phyloP scores from a whole-genome alignment of 2,797 vertebrate genomes.

The Pipistrellus nathusii region DNA sequence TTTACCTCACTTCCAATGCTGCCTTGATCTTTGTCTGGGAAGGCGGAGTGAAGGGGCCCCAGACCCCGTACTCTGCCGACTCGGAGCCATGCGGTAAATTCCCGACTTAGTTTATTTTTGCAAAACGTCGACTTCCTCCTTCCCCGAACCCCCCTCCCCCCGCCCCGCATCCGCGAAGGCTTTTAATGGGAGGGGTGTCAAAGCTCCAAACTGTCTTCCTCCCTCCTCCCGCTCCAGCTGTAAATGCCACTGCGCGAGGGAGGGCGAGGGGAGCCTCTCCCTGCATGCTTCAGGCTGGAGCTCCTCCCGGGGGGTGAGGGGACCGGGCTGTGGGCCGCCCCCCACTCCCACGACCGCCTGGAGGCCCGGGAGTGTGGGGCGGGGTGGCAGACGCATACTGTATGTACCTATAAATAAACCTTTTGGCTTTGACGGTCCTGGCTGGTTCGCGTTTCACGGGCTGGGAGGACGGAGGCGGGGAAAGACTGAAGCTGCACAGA shows the following conservation, averaged over 20 bases:
- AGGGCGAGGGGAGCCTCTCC: conserved; percentile 66
- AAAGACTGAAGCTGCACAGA: not conserved
- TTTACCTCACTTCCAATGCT: conserved; percentile 84
- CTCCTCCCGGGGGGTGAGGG: conserved; percentile 61
- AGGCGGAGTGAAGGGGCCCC: conserved; percentile 54
- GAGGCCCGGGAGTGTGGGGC: conserved; percentile 51
- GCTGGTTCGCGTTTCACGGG: conserved; percentile 3
- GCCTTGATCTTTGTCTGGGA: conserved; percentile 83
- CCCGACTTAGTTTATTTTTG: conserved; percentile 83
- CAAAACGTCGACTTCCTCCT: conserved; percentile 67
- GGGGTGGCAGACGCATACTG: conserved; percentile 79
- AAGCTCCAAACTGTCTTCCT: conserved; percentile 74
- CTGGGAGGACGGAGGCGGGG: not conserved
- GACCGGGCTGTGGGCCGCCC: conserved; percentile 19
- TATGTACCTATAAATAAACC: conserved; percentile 82
- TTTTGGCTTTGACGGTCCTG: conserved; percentile 77
- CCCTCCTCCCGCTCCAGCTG: conserved; percentile 65
- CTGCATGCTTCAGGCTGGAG: conserved; percentile 81
- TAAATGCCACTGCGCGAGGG: conserved; percentile 62
- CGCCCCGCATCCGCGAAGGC: conserved; percentile 74
- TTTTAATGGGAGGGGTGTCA: conserved; percentile 77
- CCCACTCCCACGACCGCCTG: conserved; percentile 47
- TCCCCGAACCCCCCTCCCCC: not conserved
- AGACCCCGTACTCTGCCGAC: conserved; percentile 50
- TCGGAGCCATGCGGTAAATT: conserved; percentile 80